Base-by-base conservation (phyloP, 2,797 vertebrate species). In the Myotis daubentonii region DNA sequence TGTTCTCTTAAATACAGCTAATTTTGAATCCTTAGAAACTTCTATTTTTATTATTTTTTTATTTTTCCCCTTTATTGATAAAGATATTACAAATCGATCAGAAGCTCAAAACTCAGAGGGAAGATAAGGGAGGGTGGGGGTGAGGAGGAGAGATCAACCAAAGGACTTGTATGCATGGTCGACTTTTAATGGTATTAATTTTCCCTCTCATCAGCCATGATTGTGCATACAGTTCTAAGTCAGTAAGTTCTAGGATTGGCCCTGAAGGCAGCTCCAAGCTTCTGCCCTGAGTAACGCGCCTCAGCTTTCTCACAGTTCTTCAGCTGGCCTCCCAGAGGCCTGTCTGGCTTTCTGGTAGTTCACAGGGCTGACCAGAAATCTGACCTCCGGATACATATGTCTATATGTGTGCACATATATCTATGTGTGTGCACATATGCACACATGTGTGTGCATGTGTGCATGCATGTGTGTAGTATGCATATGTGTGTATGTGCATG, bases 191-290 rank as follows among this genome's bases (percentile, higher is more conserved):
- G 8, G 20, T 7, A 9, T 5, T 33, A n/a, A 41, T 19, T 47
- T 44, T 22, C 47, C 76, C 3, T 33, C 68, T 53, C 20, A n/a
- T 62, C 4, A 2, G 17, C 8, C 36, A 12, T 5, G 38, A 62
- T 5, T 19, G 3, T 6, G n/a, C 5, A 1, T 0, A 15, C 3
- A 9, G 41, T n/a, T 20, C 57, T 38, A 20, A 5, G 44, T 36
- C 66, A 28, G 0, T 2, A 22, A 44, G 25, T n/a, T 36, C 82
- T 19, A 9, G 65, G 28, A 30, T 5, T 22, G 55, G 44, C 57
- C 51, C 38, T 25, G 2, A 60, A 60, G 38, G 8, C 0, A 17
- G 28, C 36, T 23, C 28, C 28, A 36, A 82, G 78, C 57, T 83
- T 38, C 81, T 38, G 16, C 19, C 19, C 49, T 8, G 13, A 51